Evolutionary conservation across 2,888 invertebrate species (phyloP), one percentile per base, ranked within the genome.

Genomic region (Rambutsinella grinnellia): DNA sequence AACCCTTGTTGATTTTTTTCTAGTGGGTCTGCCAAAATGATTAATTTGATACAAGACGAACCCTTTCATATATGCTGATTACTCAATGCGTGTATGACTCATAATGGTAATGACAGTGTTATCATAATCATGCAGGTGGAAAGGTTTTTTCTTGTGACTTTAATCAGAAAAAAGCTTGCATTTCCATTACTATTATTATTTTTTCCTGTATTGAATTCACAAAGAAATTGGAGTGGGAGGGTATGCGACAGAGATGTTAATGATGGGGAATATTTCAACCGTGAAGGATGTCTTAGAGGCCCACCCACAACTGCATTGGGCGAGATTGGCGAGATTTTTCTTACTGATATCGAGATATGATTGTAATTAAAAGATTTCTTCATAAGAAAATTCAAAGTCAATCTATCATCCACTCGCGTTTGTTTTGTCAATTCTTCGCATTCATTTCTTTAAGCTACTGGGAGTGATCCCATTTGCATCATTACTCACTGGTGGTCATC

Each of bases 221-320:
- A 68, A 49, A 57, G 23, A 66, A 66, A 56, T 51, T 60, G 61
- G 58, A 51, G 60, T 36, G 63, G 63, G 28, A 53, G 63, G 63
- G 63, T 63, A 53, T 54, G n/a, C 3, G 21, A 69, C 61, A 54
- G 51, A 26, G 27, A n/a, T 27, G 57, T n/a, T 67, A 28, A 69
- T 69, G 23, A 27, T 24, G 57, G 57, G 57, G 49, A 57, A 67
- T 67, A 46, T 53, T 62, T 60, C 69, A 70, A 70, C 56, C 62
- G 26, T 54, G 56, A 27, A 70, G 60, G 61, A 70, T 44, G 23
- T 62, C 62, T 61, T 56, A 47, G 36, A 10, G 62, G 69, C 69
- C 69, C 69, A 70, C 69, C 69, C 69, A 70, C 62, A 51, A 61
- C 36, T 36, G 5, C 36, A 13, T 36, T 36, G 6, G 5, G 36